Conservation (phyloP, 1,140 invertebrate species). For the Ceratina calcarata region DNA sequence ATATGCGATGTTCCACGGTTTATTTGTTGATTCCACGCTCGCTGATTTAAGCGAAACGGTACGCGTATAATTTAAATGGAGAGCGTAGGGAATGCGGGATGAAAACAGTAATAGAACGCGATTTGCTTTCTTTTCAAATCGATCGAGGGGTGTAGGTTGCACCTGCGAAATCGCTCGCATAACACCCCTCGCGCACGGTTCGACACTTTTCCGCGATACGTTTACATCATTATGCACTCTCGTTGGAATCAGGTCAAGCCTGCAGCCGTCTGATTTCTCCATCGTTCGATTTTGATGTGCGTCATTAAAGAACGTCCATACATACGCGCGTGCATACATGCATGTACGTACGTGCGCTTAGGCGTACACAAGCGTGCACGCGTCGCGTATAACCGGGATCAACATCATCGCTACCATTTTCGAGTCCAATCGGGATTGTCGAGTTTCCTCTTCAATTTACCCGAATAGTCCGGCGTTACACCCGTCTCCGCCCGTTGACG, state of each 20-base stretch:
- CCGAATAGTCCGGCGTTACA: too few relatives aligned
- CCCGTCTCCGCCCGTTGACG: too few relatives aligned
- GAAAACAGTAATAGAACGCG: conserved; percentile 9
- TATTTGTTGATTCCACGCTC: too few relatives aligned
- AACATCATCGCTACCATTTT: too few relatives aligned
- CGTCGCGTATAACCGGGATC: too few relatives aligned
- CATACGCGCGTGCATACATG: conserved; percentile 19
- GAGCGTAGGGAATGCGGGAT: neutral
- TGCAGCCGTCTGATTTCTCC: conserved; percentile 36
- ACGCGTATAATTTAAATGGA: neutral
- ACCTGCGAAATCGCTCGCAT: conserved; percentile 7
- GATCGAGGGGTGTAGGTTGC: neutral
- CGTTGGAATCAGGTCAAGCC: conserved; percentile 50
- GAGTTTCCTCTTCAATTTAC: too few relatives aligned
- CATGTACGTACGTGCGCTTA: neutral
- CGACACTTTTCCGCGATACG: conserved; percentile 35
- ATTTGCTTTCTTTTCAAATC: conserved; percentile 20
- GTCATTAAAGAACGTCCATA: conserved; percentile 58
- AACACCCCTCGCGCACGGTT: conserved; percentile 26
- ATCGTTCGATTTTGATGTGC: conserved; percentile 56
- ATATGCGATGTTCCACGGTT: too few relatives aligned
- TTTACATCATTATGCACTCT: conserved; percentile 55
- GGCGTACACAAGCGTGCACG: neutral
- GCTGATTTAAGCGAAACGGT: neutral
- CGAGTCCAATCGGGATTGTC: too few relatives aligned